Base-by-base conservation (phyloP, 2,888 invertebrate species). In the Epistrophe grossulariae region DNA sequence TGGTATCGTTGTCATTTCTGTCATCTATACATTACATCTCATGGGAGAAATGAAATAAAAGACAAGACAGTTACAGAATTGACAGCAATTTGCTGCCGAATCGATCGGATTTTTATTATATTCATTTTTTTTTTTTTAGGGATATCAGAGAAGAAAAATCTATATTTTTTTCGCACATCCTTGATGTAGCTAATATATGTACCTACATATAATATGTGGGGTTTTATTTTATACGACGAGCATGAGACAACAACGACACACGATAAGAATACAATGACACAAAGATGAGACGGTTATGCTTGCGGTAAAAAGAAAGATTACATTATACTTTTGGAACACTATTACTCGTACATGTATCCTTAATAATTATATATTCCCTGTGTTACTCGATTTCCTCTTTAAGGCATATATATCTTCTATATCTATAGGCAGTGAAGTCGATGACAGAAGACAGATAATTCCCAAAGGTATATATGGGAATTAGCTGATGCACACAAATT, bases 21-120 rank as follows among this genome's bases (percentile, higher is more conserved):
- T 62, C 62, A 62, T 62, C 40, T 79, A n/a, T n/a, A 43, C 76
- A 64, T 80, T 80, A 71, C 80, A 35, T 84, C 80, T 76, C 80
- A 50, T 57, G 79, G 80, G 79, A 84, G 71, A 35, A 40, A 73
- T 83, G 79, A 24, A 40, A 79, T 74, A 74, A 71, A 79, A 79
- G 79, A 72, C 60, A 79, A 79, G 79, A 72, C 60, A 72, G 66
- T 28, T 79, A 79, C 73, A 71, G 70, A 62, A 76, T 81, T 81
- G 79, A 62, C 79, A 68, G 62, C 70, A 79, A 79, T 81, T 81
- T 81, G 71, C 81, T 81, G 77, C 57, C 64, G 77, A 77, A 81
- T 77, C 77, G 64, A 64, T 81, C 35, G 43, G 17, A 31, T 31
- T 64, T 64, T 28, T 45, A 45, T 45, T 64, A 45, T 45, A 45